Percentiles rank a stretch among this genome's conserved stretches.
Conservation (phyloP, 2,797 vertebrate genomes). For the Danio kyathit region DNA sequence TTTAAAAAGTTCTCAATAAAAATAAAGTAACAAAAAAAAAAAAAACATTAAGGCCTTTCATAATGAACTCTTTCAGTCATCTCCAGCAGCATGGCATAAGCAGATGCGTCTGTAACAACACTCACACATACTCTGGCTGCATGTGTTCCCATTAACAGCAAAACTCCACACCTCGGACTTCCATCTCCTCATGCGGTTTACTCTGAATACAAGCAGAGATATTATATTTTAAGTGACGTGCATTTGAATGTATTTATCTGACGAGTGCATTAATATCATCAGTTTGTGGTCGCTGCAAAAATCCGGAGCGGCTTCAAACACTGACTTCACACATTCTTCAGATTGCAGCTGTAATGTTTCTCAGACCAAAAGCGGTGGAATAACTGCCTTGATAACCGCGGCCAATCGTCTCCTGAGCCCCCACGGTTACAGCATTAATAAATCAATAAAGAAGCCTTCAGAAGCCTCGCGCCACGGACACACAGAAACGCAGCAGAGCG, state of each 20-base stretch:
- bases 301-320: constrained; percentile 45
- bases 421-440: constrained; percentile 54
- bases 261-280: constrained; percentile 48
- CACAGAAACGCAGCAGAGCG: neutral
- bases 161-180: constrained; percentile 3
- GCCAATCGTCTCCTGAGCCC: constrained; percentile 43
- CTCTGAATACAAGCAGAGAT: constrained; percentile 33
- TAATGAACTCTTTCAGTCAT: neutral
- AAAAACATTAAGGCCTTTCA: neutral
- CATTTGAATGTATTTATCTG: constrained; percentile 54
- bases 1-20: no score
- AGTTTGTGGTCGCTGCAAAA: constrained; percentile 34
- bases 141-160: constrained; percentile 26
- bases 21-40: no score
- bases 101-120: neutral
- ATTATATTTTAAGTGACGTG: constrained; percentile 40
- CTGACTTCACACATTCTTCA: constrained; percentile 61
- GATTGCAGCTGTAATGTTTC: constrained; percentile 49
- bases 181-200: neutral
- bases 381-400: constrained; percentile 39
- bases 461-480: constrained; percentile 14
- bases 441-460: constrained; percentile 55
- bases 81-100: neutral
- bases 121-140: neutral
- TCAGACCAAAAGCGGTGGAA: constrained; percentile 49